Evolutionary conservation across 1,140 invertebrate species (phyloP), one percentile per base, ranked within the genome.

Genomic region (Drosophila sechellia): DNA sequence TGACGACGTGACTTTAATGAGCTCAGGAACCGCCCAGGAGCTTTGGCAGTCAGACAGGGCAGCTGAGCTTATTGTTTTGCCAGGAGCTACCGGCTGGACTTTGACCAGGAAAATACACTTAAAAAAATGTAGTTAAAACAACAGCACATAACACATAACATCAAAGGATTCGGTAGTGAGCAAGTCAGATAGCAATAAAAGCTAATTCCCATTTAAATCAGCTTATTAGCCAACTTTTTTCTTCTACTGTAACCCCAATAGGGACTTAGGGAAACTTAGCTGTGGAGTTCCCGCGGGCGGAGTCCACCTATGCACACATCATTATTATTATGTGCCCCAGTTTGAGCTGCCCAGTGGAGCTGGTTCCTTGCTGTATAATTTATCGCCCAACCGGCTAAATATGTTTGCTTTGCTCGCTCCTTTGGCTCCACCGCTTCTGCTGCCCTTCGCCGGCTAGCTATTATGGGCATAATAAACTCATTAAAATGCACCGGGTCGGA

Each of bases 401-500:
- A 77, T 84, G 84, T 84, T 79, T 83, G 54, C 81, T 58, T 75
- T 71, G 48, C 39, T 48, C 17, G 42, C 46, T 56, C 35, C 39
- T 56, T 75, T 34, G 37, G 37, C 54, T 59, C 17, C 17, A 31
- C 11, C 52, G 31, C 46, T 0, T 15, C 53, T 42, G 46, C 46
- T 37, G 43, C 40, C 50, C 15, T 48, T 50, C 42, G 64, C 39
- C 11, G 31, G 48, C 77, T 64, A 6, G 31, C 55, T 77, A 59
- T 80, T 77, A 84, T 66, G 72, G 53, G 64, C 77, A 84, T 89
- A 89, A 89, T 89, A 89, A 89, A 84, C 79, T 83, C 85, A 89
- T 89, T 89, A 89, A 89, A 89, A 90, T 84, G 84, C 84, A 84
- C 54, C 63, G 42, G 45, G 48, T 42, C 52, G 74, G 61, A 35